A percentile compares a stretch with the other conserved stretches of the same genome.
These are phyloP conservation scores for Dolichotis patagonum DNA, from an alignment of 2,113 vertebrate species.

Conservation along the genomic window DNA sequence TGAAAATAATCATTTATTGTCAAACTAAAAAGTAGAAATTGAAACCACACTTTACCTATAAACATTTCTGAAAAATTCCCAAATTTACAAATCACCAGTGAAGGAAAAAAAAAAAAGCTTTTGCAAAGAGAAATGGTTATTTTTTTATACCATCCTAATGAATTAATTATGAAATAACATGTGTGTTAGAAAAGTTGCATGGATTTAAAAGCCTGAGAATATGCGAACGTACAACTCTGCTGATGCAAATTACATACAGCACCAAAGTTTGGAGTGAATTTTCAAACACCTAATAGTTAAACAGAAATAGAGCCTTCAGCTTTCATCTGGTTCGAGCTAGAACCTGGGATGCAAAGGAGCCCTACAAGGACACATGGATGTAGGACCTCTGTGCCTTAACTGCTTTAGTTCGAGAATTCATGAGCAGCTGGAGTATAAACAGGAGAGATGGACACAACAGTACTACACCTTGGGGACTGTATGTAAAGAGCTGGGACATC, in stretches of 20 bases:
- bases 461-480: not conserved
- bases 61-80: not conserved
- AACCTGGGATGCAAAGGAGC: not conserved
- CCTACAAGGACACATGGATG: not conserved
- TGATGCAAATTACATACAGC: not conserved
- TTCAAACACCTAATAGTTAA: not conserved
- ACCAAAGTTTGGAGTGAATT: not conserved
- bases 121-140: not conserved
- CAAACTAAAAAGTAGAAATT: constrained; percentile 15
- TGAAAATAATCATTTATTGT: constrained; percentile 35
- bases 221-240: not conserved
- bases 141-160: not conserved
- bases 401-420: constrained; percentile 4
- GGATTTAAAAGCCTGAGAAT: not conserved
- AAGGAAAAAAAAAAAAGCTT: not conserved
- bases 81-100: not conserved
- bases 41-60: not conserved
- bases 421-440: not conserved
- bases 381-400: not conserved
- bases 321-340: not conserved
- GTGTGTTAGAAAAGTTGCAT: too few species aligned
- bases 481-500: not conserved
- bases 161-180: not conserved
- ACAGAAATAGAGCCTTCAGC: not conserved
- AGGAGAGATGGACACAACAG: not conserved